These are phyloP conservation scores for Isichthys henryi DNA, from an alignment of 2,113 vertebrate genomes.

Conservation along the genomic window DNA sequence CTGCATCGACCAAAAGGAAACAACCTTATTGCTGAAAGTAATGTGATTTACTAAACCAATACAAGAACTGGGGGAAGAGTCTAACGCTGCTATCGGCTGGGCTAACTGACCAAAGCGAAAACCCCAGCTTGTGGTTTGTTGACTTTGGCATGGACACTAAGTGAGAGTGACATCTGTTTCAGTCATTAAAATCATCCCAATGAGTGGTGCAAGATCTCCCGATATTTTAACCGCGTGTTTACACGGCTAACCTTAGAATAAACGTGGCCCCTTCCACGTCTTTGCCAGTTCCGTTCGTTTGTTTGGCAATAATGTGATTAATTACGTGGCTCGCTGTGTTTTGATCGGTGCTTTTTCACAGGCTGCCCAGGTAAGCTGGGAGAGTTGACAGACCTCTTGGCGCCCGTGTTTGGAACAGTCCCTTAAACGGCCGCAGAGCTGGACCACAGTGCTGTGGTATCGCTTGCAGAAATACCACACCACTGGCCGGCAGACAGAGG, in stretches of 20 bases:
- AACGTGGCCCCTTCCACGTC: not conserved
- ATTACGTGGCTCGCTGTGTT: not conserved
- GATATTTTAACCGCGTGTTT: constrained; percentile 14
- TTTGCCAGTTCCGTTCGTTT: not conserved
- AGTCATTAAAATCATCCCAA: constrained; percentile 24
- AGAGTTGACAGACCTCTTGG: not conserved
- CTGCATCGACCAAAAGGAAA: not conserved
- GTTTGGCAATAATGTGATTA: not conserved
- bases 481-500: not conserved
- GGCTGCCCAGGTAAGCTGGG: not conserved
- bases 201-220: not conserved
- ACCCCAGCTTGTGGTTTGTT: not conserved
- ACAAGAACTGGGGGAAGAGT: not conserved
- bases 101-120: not conserved
- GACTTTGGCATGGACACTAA: constrained; percentile 4
- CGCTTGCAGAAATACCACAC: not conserved
- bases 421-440: not conserved
- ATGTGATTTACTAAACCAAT: not conserved
- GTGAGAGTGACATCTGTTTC: constrained; percentile 27
- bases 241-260: constrained; percentile 16
- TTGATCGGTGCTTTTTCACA: not conserved
- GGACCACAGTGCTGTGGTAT: not conserved
- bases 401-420: not conserved
- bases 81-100: not conserved
- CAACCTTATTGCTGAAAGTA: not conserved